Evolutionary conservation across 2,888 invertebrate genomes (phyloP), one percentile per base, ranked within the genome.

Genomic region (Falcaria lacertinaria): DNA sequence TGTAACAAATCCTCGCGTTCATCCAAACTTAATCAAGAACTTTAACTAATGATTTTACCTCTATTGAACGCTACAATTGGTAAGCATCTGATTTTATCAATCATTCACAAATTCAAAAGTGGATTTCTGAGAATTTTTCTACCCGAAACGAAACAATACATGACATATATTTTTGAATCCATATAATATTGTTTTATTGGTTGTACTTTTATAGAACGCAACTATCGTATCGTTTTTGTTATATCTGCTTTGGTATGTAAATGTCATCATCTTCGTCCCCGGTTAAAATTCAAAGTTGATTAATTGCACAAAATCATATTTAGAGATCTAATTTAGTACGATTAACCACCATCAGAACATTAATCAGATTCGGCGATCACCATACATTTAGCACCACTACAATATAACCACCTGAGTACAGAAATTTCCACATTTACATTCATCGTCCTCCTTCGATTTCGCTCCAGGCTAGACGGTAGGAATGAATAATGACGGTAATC

Each of bases 401-500:
- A 45, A 52, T 49, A 74, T 65, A 70, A 69, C 63, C 64, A 69
- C 60, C 60, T 59, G 57, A 64, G 57, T 60, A 64, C 65, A 76
- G 72, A 76, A 74, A 69, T 55, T 55, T 59, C 58, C 52, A 69
- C 70, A 74, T 76, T 74, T 68, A 70, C 64, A 73, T 74, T 64
- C 59, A 56, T 60, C 58, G 55, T 65, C 52, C 60, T 60, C 56
- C 49, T 60, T 71, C 69, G 64, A 69, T 71, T 64, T 64, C 50
- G 80, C 85, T 79, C 52, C 52, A 57, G 80, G 85, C 79, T 72
- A 69, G 85, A 80, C 81, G 80, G 82, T 82, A 83, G 80, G 83
- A 78, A 84, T 87, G 87, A 88, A 74, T 87, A 84, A 88, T 88
- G 83, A 71, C 74, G 59, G 69, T 89, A 88, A 89, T 88, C 88